A percentile compares a stretch with the other conserved stretches of the same genome.
These are phyloP conservation scores for Nothura maculosa DNA, from an alignment of 2,797 vertebrate genomes.

Conservation along the genomic window DNA sequence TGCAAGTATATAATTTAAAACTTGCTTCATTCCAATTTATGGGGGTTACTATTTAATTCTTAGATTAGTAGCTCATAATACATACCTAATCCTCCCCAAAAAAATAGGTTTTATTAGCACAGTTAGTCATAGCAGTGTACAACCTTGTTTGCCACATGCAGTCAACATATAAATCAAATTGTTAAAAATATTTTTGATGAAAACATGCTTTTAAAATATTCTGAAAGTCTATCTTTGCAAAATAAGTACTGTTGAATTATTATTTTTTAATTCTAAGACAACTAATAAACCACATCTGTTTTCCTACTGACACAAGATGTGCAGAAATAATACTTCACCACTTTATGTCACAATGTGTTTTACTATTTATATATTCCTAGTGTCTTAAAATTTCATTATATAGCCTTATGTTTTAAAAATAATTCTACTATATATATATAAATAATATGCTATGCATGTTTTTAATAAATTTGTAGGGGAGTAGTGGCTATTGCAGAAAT, in stretches of 20 bases:
- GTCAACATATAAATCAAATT: not conserved
- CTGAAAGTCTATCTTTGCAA: not conserved
- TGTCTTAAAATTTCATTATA: not conserved
- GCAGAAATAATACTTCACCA: not conserved
- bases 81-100: not conserved
- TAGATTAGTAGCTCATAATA: not conserved
- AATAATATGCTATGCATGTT: too few species aligned
- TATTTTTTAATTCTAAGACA: not conserved
- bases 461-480: not conserved
- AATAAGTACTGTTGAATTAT: not conserved
- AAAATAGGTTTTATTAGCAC: not conserved
- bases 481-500: not conserved
- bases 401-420: not conserved
- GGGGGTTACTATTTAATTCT: not conserved
- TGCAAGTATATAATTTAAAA: not conserved
- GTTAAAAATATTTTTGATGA: not conserved
- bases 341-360: not conserved
- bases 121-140: not conserved
- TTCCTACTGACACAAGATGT: not conserved
- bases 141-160: not conserved
- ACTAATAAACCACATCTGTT: not conserved
- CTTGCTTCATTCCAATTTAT: not conserved
- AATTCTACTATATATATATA: not conserved
- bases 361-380: accelerated
- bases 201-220: not conserved